Evolutionary conservation across 1,140 invertebrate genomes (phyloP), one percentile per base, ranked within the genome.

Genomic region (Bombus waltoni): DNA sequence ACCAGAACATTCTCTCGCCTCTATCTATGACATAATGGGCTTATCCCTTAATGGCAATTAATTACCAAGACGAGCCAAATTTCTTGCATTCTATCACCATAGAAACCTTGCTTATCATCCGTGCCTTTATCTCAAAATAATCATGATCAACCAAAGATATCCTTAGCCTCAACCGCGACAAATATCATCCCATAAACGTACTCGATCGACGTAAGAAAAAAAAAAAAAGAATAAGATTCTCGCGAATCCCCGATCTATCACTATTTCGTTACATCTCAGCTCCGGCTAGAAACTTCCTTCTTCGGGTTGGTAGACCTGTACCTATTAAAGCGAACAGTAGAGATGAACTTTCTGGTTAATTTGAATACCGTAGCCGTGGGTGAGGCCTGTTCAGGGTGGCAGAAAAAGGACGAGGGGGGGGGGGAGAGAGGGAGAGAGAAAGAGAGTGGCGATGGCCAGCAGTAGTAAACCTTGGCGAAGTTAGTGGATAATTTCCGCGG

Each of bases 401-500:
- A 53, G 62, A 57, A 53, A 22, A 22, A 53, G 47, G 0, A 8
- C 5, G 18, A 53, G 47, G 28, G 28, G 57, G 9, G 57, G 57
- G 8, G 28, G 13, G 18, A 13, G 5, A 65, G 62, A n/a, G 4
- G 15, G 53, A 57, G 18, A 25, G 66, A 15, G 68, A 32, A 3
- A 18, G 35, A 22, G 13, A 38, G 32, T 47, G 40, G 70, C 35
- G 71, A 35, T 40, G 42, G 72, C 47, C 47, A 53, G 15, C 59
- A 72, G 57, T 65, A 80, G 87, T 70, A 66, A 88, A 86, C 73
- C 87, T 42, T 35, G n/a, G 62, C 38, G 86, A 92, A 88, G 87
- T 92, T 92, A 65, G 62, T 83, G 86, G 90, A 91, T 92, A 91
- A 91, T 92, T 92, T 92, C 86, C 84, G 79, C 85, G 90, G 90